Base-by-base conservation (phyloP, 2,888 invertebrate genomes). In the Geotrupes spiniger region DNA sequence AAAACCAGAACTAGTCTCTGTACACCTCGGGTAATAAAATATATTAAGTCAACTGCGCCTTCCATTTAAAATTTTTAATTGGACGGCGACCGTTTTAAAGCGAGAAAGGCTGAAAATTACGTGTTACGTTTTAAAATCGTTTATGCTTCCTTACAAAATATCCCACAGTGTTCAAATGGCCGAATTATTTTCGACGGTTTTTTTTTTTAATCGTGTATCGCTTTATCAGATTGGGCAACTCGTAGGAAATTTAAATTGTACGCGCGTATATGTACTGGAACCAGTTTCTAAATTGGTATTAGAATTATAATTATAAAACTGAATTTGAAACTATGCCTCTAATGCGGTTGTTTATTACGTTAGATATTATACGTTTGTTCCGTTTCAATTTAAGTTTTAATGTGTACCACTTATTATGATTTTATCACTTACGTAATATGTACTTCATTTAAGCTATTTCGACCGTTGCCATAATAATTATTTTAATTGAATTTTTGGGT, bases 241-340 rank as follows among this genome's bases (percentile, higher is more conserved):
- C 44, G 17, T 27, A 37, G 21, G 21, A 21, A 21, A 21, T 21
- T n/a, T 21, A 21, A 21, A 21, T 21, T 33, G 33, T 33, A 40
- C 25, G 40, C 46, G 27, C 33, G 36, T 39, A 39, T 40, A 33
- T 40, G 46, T 46, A 50, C 42, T 46, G 36, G 38, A 51, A 51
- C 51, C 51, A 42, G 51, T 51, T 53, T 49, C 33, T 49, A 50
- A 45, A 50, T 50, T 49, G 42, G 49, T 47, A 49, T 53, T 50
- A 40, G 37, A 29, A 52, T 52, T 52, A 49, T 53, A 53, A 53
- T 52, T 53, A 49, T 33, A 33, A 33, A 33, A 12, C 14, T 12
- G 15, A 33, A 33, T 46, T 46, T 46, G 38, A 46, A 31, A 46
- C 16, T 26, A 29, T n/a, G 38, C 29, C 28, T 48, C 43, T 48